These are phyloP conservation scores for Agonopterix heracliana DNA, from an alignment of 2,888 invertebrate genomes.

Conservation along the genomic window DNA sequence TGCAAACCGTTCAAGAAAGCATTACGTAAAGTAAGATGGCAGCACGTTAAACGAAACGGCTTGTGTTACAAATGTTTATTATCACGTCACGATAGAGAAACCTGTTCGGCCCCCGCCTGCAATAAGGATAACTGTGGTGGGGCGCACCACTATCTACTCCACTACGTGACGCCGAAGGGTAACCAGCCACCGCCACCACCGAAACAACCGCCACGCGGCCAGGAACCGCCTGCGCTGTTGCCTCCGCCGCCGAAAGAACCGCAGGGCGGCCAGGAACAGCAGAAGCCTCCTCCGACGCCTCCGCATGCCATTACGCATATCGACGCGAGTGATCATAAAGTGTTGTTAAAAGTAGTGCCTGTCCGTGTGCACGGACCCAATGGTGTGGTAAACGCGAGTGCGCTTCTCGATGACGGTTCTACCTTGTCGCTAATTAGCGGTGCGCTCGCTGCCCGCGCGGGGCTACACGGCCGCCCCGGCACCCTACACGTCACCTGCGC, in stretches of 20 bases:
- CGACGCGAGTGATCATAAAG: background rate
- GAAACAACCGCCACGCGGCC: no score
- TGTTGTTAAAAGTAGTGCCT: constrained; percentile 10
- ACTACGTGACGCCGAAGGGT: background rate
- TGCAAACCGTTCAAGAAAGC: constrained; percentile 17
- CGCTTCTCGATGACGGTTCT: constrained; percentile 23
- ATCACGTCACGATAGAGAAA: constrained; percentile 15
- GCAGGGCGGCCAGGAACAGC: constrained; percentile 14
- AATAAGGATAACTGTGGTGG: constrained; percentile 12
- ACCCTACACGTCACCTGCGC: constrained; percentile 20
- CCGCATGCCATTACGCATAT: background rate
- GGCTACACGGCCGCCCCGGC: constrained; percentile 14
- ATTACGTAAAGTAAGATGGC: constrained; percentile 16
- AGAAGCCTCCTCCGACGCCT: background rate
- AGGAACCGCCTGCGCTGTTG: background rate
- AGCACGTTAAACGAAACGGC: constrained; percentile 9
- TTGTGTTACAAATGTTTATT: constrained; percentile 10
- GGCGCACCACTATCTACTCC: constrained; percentile 11
- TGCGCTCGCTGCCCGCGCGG: constrained; percentile 11
- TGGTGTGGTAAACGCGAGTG: constrained; percentile 9
- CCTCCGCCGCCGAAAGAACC: constrained; percentile 5
- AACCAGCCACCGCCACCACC: background rate
- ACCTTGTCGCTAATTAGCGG: constrained; percentile 18
- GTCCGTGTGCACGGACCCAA: constrained; percentile 3
- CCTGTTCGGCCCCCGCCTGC: constrained; percentile 16